Percentiles rank a stretch among this genome's conserved stretches.
Evolutionary conservation across 2,888 invertebrate genomes (phyloP).

Genomic region (Nemapogon koenigi): DNA sequence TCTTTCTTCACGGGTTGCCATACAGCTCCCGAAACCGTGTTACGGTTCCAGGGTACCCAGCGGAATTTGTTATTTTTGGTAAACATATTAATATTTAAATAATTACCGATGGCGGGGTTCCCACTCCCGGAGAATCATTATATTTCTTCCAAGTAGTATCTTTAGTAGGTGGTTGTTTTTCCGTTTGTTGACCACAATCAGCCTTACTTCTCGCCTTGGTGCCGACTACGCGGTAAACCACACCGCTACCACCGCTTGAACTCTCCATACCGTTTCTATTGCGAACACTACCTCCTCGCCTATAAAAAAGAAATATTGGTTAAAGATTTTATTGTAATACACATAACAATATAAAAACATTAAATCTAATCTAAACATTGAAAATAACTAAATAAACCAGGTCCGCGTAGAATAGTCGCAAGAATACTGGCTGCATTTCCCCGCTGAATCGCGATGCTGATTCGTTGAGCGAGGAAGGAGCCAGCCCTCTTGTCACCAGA

Average conservation of each 20-base stretch:
- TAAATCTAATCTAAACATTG: not conserved
- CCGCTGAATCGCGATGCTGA: no score
- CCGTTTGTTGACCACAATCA: constrained; percentile 59
- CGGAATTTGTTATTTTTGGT: no score
- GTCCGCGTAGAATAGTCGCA: no score
- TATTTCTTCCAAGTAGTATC: constrained; percentile 70
- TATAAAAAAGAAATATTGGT: constrained; percentile 21
- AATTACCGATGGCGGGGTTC: constrained; percentile 55
- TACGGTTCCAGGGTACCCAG: no score
- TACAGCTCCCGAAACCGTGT: no score
- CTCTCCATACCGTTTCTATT: constrained; percentile 59
- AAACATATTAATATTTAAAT: no score
- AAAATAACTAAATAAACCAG: no score
- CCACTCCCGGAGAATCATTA: constrained; percentile 69
- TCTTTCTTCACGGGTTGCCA: no score
- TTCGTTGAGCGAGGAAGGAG: no score
- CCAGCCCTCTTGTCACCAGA: no score
- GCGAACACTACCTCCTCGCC: constrained; percentile 62
- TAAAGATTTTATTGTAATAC: not conserved
- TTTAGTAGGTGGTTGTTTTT: constrained; percentile 43
- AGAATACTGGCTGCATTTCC: no score
- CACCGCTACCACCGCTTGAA: constrained; percentile 51
- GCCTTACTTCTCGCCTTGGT: constrained; percentile 49
- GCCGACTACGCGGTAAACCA: constrained; percentile 56
- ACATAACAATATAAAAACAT: not conserved